Conservation (phyloP, 2,888 invertebrate genomes). For the Phymatocera aterrima region DNA sequence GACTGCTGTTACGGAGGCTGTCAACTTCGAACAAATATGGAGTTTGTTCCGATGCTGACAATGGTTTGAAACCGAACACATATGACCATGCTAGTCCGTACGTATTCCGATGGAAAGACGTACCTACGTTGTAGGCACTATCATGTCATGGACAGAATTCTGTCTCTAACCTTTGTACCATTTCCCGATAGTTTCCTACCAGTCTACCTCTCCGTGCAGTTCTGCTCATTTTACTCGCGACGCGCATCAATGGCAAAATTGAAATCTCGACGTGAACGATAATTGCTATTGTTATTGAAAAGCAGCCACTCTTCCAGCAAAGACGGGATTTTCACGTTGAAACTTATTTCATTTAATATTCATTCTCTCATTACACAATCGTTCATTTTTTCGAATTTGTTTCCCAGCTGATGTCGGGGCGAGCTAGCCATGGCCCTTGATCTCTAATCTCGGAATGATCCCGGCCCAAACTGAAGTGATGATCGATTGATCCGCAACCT, state of each 20-base stretch:
- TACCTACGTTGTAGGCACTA: constrained; percentile 43
- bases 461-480: neutral
- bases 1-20: constrained; percentile 51
- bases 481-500: neutral
- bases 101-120: constrained; percentile 53
- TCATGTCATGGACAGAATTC: constrained; percentile 70
- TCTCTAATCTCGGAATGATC: neutral
- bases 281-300: constrained; percentile 62
- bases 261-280: constrained; percentile 69
- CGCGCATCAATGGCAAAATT: constrained; percentile 70
- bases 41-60: constrained; percentile 70
- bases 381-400: neutral
- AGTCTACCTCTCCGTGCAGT: constrained; percentile 60
- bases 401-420: neutral
- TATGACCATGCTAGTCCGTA: constrained; percentile 72
- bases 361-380: neutral
- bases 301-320: neutral
- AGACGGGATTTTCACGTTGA: neutral
- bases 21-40: constrained; percentile 72
- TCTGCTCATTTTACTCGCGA: constrained; percentile 53
- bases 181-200: constrained; percentile 70
- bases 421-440: neutral
- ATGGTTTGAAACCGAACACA: constrained; percentile 73
- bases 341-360: neutral
- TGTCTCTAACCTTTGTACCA: constrained; percentile 70